Percentiles rank a stretch among this genome's conserved stretches.
Evolutionary conservation across 2,797 vertebrate species (phyloP).

Genomic region (Prionace glauca): DNA sequence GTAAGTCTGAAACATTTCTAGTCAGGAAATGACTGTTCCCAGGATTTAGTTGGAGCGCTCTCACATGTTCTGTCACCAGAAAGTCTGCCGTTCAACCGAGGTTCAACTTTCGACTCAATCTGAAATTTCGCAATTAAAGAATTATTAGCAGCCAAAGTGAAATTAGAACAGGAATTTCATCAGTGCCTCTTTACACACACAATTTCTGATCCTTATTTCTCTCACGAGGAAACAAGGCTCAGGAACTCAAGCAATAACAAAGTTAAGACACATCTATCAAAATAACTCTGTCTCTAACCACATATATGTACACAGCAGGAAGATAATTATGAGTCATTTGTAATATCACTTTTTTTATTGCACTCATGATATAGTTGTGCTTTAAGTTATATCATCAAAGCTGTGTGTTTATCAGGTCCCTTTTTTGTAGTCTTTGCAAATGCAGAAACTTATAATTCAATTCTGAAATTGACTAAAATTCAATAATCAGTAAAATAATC

Average conservation of each 20-base stretch:
- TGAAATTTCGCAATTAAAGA: slow-evolving; percentile 6
- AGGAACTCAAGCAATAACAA: background rate
- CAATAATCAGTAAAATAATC: background rate
- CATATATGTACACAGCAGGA: background rate
- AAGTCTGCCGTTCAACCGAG: background rate
- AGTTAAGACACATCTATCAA: background rate
- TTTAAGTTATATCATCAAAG: background rate
- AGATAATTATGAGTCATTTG: background rate
- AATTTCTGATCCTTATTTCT: background rate
- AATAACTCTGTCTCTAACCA: background rate
- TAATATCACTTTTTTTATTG: background rate
- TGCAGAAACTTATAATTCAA: background rate
- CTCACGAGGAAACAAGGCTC: background rate
- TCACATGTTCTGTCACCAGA: background rate
- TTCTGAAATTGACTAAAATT: background rate
- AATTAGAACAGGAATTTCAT: background rate
- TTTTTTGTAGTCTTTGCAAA: background rate
- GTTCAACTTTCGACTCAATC: background rate
- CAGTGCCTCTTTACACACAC: background rate
- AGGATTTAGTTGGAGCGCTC: background rate
- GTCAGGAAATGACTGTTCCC: background rate
- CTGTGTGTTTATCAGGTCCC: background rate
- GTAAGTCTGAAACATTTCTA: background rate
- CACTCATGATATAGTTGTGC: background rate
- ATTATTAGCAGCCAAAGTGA: background rate